Evolutionary conservation across 2,888 invertebrate genomes (phyloP), one percentile per base, ranked within the genome.

Genomic region (Macrosoma leucophasiata): DNA sequence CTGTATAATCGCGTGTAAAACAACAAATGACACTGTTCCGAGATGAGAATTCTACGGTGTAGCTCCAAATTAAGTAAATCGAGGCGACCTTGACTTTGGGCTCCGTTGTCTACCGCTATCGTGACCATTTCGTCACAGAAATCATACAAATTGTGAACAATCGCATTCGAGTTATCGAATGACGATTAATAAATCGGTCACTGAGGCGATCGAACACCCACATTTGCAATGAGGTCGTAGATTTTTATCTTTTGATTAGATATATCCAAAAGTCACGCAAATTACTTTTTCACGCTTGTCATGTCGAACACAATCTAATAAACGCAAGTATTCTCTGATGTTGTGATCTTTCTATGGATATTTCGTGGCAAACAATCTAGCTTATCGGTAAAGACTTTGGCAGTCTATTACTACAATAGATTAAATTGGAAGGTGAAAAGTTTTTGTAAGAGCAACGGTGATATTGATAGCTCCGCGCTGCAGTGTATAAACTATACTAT

Each of bases 191-290:
- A 47, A 45, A 28, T 36, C 43, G 50, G 48, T 52, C 39, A 46
- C 34, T 39, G 36, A 40, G 41, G 22, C 52, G 34, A 28, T 43
- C 39, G 32, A 35, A 39, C 29, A 41, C 23, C 31, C 28, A 38
- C 33, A 39, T 36, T 48, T 30, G 30, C 41, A 56, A 47, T 36
- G 36, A 40, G 48, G 42, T 28, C 43, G 40, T 48, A 61, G 58
- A 66, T 65, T 56, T n/a, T 58, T 55, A 55, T 56, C 55, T 50
- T 50, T 42, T 50, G 56, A 64, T 65, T 64, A 58, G 48, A 66
- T 66, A n/a, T n/a, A 72, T 63, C 61, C 55, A 62, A 62, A 64
- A 66, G 64, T 67, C 68, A 67, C 65, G 65, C 67, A 54, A 58
- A 62, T 61, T 50, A 57, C 51, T 60, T 55, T 71, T 69, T 62